Evolutionary conservation across 2,888 invertebrate genomes (phyloP), one percentile per base, ranked within the genome.

Genomic region (Globia sparganii): DNA sequence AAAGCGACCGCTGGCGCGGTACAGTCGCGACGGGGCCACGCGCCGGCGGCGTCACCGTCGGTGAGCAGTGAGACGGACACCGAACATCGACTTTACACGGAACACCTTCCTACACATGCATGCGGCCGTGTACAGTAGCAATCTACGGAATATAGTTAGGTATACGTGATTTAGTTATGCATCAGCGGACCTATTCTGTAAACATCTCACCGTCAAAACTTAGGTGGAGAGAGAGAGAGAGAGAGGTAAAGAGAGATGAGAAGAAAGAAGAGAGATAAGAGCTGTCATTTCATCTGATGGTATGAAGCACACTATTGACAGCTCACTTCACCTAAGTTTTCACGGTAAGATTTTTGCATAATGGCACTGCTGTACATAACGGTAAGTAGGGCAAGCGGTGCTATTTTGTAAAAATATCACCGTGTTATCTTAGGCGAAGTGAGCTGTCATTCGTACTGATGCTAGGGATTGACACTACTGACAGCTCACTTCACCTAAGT

Each of bases 1-100:
- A 88, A 83, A 88, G 88, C 87, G 87, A 89, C 89, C 90, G 90
- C 90, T 79, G 75, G 77, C 78, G 73, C 46, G 68, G 49, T 70
- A 56, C 59, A 53, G 62, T 15, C 65, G 75, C 46, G 43, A 31
- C 68, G 61, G 53, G 37, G 65, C 72, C 59, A 56, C 66, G 62
- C 82, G 77, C 84, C 73, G 74, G 40, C 18, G 53, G 64, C 8
- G 58, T n/a, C n/a, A n/a, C n/a, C n/a, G n/a, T 49, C 46, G 58
- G 34, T 8, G 58, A 77, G 81, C 79, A 72, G 65, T 61, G 59
- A 71, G 78, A 72, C 77, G 81, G 83, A 72, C 83, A 82, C 64
- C 64, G 69, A 80, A 80, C 72, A 75, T 64, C n/a, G 76, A 62
- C 62, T 78, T 75, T 40, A 72, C 73, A 70, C 53, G 61, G 53